phyloP scores from a whole-genome alignment of 1,140 invertebrate species.

The Amphibalanus amphitrite region DNA sequence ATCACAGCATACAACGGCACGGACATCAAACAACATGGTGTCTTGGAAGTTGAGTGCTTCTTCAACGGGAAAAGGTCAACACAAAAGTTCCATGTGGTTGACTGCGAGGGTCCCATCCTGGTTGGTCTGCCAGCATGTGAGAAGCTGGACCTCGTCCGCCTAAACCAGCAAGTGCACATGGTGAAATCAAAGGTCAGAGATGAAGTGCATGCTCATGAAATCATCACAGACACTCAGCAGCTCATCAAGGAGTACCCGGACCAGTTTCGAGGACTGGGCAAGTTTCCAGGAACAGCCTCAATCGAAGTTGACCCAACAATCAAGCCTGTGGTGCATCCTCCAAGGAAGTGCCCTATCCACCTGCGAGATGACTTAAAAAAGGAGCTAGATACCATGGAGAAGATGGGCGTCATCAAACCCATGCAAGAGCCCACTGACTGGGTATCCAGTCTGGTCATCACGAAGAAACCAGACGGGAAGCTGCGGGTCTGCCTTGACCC shows the following conservation, averaged over 20 bases:
- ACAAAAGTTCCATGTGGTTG: background rate
- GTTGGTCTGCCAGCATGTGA: background rate
- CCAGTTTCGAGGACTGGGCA: background rate
- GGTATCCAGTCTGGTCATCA: background rate
- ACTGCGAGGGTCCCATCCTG: background rate
- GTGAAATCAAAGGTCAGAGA: background rate
- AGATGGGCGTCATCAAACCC: background rate
- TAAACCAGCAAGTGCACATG: background rate
- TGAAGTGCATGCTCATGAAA: background rate
- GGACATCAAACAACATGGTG: too few relatives aligned
- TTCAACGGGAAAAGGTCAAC: too few relatives aligned
- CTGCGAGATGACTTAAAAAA: background rate
- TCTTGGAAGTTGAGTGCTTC: too few relatives aligned
- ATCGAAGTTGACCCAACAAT: background rate
- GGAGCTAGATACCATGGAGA: background rate
- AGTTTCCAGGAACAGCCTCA: background rate
- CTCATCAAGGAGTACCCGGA: background rate
- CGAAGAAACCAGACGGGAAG: background rate
- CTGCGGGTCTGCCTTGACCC: background rate
- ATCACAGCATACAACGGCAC: too few relatives aligned
- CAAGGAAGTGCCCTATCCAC: background rate
- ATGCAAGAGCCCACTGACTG: background rate
- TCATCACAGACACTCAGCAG: background rate
- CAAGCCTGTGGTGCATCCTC: background rate
- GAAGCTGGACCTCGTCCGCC: background rate